These are phyloP conservation scores for Ceratitis capitata DNA, from an alignment of 1,140 invertebrate species.

Conservation along the genomic window DNA sequence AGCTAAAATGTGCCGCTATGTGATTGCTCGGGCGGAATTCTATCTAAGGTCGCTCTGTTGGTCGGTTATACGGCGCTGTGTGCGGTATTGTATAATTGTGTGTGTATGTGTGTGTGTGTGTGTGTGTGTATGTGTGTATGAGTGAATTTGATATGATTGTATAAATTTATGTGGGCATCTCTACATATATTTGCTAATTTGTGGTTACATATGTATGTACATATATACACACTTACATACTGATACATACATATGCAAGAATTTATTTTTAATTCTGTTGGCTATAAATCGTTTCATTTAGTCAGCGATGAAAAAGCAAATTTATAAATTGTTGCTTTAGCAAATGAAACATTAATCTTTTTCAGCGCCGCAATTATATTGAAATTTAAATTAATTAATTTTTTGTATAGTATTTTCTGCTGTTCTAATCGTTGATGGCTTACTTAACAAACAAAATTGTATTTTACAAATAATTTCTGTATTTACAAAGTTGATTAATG, in stretches of 20 bases:
- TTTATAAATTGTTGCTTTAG: not conserved
- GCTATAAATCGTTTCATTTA: conserved; percentile 30
- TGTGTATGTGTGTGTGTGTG: not conserved
- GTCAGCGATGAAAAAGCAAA: conserved; percentile 5
- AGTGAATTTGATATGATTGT: no score
- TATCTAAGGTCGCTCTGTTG: not conserved
- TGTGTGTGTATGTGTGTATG: not conserved
- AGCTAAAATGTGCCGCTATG: not conserved
- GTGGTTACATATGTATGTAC: no score
- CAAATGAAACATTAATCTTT: conserved; percentile 25
- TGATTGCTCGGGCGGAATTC: not conserved
- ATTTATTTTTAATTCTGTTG: no score
- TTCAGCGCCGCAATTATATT: conserved; percentile 16
- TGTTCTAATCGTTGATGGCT: conserved; percentile 16
- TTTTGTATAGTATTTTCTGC: not conserved
- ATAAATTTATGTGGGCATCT: no score
- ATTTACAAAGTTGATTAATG: not conserved
- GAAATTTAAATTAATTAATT: conserved; percentile 34
- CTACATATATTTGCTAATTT: no score
- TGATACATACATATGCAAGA: no score
- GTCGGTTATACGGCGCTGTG: no score
- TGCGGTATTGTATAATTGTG: not conserved
- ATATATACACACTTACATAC: no score
- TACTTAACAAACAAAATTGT: not conserved
- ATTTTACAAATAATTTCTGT: not conserved